A percentile compares a stretch with the other conserved stretches of the same genome.
Evolutionary conservation across 2,888 invertebrate species (phyloP).

Genomic region (Tubulanus polymorphus): DNA sequence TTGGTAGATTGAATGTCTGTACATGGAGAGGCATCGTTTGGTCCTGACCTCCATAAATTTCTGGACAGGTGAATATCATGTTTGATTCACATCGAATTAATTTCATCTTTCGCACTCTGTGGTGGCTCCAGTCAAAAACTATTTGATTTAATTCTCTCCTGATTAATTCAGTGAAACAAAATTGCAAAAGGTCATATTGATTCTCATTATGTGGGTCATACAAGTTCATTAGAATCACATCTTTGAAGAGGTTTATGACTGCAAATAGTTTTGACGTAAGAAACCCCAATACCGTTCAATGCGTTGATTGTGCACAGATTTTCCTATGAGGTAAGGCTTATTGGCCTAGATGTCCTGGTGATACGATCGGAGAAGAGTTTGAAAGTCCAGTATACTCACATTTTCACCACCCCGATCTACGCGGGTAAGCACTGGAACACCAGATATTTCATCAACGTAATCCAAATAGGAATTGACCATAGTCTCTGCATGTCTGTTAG

Average conservation of each 20-base stretch:
- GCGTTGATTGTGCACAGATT: slow-evolving; percentile 3
- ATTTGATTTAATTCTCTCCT: neutral
- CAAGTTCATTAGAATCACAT: neutral
- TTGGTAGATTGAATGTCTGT: too few relatives aligned
- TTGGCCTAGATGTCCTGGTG: neutral
- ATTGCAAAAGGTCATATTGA: neutral
- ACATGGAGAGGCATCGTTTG: too few relatives aligned
- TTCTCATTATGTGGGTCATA: neutral
- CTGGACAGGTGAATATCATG: neutral
- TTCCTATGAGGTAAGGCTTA: slow-evolving; percentile 2
- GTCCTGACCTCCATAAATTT: too few relatives aligned
- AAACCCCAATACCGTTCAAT: slow-evolving; percentile 8
- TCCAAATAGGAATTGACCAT: slow-evolving; percentile 15
- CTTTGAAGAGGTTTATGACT: neutral
- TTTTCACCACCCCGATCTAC: slow-evolving; percentile 23
- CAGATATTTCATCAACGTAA: slow-evolving; percentile 9
- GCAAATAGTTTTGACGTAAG: neutral
- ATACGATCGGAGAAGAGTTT: neutral
- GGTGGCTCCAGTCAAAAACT: neutral
- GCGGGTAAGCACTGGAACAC: slow-evolving; percentile 15
- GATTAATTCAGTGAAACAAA: neutral
- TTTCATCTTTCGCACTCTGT: neutral
- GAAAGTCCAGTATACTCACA: slow-evolving; percentile 8
- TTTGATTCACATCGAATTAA: neutral
- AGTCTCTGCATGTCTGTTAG: slow-evolving; percentile 17